Evolutionary conservation across 2,797 vertebrate species (phyloP).

Genomic region (Lutjanus campechanus): DNA sequence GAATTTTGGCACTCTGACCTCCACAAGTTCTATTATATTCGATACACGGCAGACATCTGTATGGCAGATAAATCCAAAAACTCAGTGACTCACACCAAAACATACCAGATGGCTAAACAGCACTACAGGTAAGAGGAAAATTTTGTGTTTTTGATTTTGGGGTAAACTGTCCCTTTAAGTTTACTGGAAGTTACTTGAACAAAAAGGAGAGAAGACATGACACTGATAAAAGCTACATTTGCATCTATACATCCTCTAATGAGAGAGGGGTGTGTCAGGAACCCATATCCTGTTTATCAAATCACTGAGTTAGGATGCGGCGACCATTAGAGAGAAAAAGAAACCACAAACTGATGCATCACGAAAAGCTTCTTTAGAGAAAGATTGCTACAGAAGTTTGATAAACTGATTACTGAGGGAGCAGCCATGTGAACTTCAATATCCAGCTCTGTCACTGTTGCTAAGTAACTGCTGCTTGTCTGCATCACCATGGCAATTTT

Average conservation of each 20-base stretch:
- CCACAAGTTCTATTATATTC: too few species aligned
- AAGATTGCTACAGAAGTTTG: conserved; percentile 11
- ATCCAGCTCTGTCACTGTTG: conserved; percentile 43
- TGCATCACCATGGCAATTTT: conserved; percentile 7
- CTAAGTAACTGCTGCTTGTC: conserved; percentile 40
- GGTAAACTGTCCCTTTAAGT: neutral
- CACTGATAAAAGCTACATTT: conserved; percentile 52
- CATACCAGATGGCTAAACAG: too few species aligned
- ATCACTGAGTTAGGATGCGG: conserved; percentile 37
- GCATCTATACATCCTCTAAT: conserved; percentile 33
- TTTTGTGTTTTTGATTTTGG: too few species aligned
- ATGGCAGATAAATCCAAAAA: too few species aligned
- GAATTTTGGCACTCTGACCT: too few species aligned
- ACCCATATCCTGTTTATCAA: conserved; percentile 63
- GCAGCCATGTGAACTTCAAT: conserved; percentile 1
- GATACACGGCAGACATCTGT: too few species aligned
- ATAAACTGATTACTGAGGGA: conserved; percentile 15
- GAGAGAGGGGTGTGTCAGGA: conserved; percentile 48
- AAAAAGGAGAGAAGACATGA: conserved; percentile 21
- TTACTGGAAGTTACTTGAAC: neutral
- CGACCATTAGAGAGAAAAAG: conserved; percentile 43
- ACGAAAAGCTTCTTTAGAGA: conserved; percentile 18
- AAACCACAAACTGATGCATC: conserved; percentile 46
- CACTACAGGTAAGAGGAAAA: too few species aligned
- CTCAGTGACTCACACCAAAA: too few species aligned